These are phyloP conservation scores for Mycteria americana DNA, from an alignment of 2,797 vertebrate genomes.

Conservation along the genomic window DNA sequence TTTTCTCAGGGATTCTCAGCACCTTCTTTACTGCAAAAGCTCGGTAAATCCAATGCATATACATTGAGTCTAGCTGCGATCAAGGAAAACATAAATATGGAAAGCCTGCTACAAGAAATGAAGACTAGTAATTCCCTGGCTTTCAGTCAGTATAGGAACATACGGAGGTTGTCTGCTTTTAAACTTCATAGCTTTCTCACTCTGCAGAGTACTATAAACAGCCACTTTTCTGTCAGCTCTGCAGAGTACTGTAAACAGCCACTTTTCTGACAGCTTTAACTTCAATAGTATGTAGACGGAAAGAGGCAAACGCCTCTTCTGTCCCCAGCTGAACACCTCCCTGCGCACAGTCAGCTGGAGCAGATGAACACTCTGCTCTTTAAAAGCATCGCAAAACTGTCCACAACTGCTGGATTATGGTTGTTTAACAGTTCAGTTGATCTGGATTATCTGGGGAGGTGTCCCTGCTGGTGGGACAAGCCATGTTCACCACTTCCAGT, in stretches of 20 bases:
- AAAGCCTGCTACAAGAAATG: neutral
- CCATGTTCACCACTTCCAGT: neutral
- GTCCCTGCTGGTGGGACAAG: neutral
- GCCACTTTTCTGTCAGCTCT: neutral
- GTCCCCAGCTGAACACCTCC: neutral
- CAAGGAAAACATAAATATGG: neutral
- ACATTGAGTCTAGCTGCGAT: neutral
- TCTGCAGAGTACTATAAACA: neutral
- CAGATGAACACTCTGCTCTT: neutral
- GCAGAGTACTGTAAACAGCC: neutral
- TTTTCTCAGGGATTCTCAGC: neutral
- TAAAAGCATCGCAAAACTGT: neutral
- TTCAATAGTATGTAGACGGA: neutral
- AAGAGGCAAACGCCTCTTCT: neutral
- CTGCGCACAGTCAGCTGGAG: neutral
- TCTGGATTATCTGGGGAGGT: neutral
- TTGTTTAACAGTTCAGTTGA: neutral
- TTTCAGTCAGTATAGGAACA: neutral
- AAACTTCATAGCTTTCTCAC: neutral
- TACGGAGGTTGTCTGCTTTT: neutral
- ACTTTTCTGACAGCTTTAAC: neutral
- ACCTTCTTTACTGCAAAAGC: neutral
- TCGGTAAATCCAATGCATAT: neutral
- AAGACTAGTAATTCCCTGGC: neutral
- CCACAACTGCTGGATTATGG: rapidly evolving